Conservation (phyloP, 2,888 invertebrate genomes). For the Patella pellucida region DNA sequence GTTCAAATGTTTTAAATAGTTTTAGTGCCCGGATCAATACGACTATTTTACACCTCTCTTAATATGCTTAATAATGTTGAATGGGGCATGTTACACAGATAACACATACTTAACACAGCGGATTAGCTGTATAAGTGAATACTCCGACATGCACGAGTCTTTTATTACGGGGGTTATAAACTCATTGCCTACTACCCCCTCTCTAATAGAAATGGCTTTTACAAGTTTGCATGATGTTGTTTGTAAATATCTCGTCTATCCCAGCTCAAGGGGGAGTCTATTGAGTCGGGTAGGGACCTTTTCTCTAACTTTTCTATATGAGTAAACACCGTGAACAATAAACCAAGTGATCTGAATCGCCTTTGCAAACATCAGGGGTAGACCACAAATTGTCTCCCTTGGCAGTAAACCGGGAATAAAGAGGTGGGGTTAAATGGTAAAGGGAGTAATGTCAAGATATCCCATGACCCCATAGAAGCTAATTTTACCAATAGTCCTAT, state of each 20-base stretch:
- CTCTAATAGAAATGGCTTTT: not conserved
- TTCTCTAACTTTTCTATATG: not conserved
- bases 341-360: not conserved
- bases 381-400: slow-evolving; percentile 1
- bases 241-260: not conserved
- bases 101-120: too few relatives aligned
- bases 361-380: not conserved
- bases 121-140: too few relatives aligned
- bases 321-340: slow-evolving; percentile 1
- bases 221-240: slow-evolving; percentile 6
- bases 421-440: not conserved
- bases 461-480: not conserved
- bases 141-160: too few relatives aligned
- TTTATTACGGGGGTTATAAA: too few relatives aligned
- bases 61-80: too few relatives aligned
- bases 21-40: too few relatives aligned
- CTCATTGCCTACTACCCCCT: too few relatives aligned
- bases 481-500: not conserved
- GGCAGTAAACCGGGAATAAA: not conserved
- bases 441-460: not conserved
- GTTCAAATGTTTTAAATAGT: too few relatives aligned
- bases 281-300: not conserved
- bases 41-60: too few relatives aligned
- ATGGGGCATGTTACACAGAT: too few relatives aligned
- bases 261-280: not conserved